A percentile compares a stretch with the other conserved stretches of the same genome.
These are phyloP conservation scores for Gymnarchus niloticus DNA, from an alignment of 2,113 vertebrate genomes.

Conservation along the genomic window DNA sequence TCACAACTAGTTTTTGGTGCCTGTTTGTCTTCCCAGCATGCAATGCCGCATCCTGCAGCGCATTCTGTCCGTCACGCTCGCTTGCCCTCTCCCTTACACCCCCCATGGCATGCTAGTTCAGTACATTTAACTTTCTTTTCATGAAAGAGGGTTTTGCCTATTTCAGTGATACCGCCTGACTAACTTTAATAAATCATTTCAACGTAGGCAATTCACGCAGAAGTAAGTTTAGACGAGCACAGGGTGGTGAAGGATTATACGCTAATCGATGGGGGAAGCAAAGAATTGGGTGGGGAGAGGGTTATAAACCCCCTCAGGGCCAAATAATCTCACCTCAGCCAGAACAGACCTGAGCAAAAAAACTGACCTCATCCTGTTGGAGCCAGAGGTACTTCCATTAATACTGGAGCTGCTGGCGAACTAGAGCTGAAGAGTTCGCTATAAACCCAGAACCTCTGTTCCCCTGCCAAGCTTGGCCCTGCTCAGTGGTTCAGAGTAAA, in stretches of 20 bases:
- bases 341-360: constrained; percentile 13
- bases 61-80: not conserved
- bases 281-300: not conserved
- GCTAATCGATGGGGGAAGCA: not conserved
- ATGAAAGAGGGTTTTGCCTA: not conserved
- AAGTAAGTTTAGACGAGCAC: not conserved
- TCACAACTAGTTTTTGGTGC: not conserved
- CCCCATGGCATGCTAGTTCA: not conserved
- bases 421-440: not conserved
- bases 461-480: not conserved
- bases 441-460: not conserved
- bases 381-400: constrained; percentile 13
- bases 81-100: not conserved
- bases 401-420: not conserved
- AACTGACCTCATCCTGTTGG: constrained; percentile 12
- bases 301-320: constrained; percentile 11
- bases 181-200: constrained; percentile 18
- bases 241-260: not conserved
- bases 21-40: not conserved
- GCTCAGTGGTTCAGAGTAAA: not conserved
- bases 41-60: not conserved
- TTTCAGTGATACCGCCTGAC: not conserved
- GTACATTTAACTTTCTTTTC: not conserved
- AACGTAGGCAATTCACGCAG: not conserved
- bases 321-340: constrained; percentile 19